Conservation (phyloP, 1,140 invertebrate species). For the Papilio machaon region DNA sequence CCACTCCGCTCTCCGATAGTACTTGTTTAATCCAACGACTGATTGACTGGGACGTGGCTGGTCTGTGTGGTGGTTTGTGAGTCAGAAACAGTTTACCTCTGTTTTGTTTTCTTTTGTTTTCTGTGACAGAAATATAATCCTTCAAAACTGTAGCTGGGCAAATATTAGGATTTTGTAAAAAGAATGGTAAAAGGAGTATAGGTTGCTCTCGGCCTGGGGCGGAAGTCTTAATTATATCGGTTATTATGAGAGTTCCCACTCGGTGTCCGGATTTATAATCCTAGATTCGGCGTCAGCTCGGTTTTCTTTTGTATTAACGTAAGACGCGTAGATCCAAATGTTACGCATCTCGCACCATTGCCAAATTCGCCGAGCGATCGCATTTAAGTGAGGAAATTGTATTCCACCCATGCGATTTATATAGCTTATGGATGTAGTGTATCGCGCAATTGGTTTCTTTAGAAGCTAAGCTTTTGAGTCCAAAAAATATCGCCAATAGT, state of each 20-base stretch:
- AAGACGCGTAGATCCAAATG: constrained; percentile 61
- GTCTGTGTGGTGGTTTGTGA: constrained; percentile 40
- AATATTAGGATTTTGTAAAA: constrained; percentile 42
- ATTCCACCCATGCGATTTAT: too few relatives aligned
- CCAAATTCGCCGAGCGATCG: constrained; percentile 56
- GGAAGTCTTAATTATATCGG: constrained; percentile 53
- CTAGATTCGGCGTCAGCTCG: constrained; percentile 49
- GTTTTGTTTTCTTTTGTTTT: constrained; percentile 40
- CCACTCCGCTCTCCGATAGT: constrained; percentile 51
- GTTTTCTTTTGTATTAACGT: constrained; percentile 63
- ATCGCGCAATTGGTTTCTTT: too few relatives aligned
- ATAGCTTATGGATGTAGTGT: too few relatives aligned
- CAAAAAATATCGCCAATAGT: too few relatives aligned
- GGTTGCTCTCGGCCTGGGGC: constrained; percentile 41
- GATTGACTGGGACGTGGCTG: constrained; percentile 44
- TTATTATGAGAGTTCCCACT: constrained; percentile 45
- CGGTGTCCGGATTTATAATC: constrained; percentile 48
- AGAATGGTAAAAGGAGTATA: constrained; percentile 47
- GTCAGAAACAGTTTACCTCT: constrained; percentile 44
- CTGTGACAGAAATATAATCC: constrained; percentile 45
- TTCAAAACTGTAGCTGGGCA: constrained; percentile 46
- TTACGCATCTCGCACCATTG: constrained; percentile 63
- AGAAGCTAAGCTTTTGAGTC: too few relatives aligned
- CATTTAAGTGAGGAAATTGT: constrained; percentile 54
- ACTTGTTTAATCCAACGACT: constrained; percentile 52